phyloP scores from a whole-genome alignment of 2,888 invertebrate genomes.

The Temnothorax unifasciatus region DNA sequence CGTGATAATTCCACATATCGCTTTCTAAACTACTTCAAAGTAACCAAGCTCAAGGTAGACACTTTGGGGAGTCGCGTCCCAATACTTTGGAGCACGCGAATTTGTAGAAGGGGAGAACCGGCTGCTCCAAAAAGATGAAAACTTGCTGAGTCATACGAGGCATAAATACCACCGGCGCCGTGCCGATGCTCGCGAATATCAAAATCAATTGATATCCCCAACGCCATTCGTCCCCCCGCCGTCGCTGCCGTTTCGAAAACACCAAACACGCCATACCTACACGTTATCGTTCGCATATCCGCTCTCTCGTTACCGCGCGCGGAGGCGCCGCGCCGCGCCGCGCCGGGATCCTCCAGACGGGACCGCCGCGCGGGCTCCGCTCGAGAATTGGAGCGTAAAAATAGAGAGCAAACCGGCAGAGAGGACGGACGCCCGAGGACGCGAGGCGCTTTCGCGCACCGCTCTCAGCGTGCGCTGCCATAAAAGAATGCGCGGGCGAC shows the following conservation, averaged over 20 bases:
- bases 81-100: not conserved
- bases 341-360: slow-evolving; percentile 10
- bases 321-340: not conserved
- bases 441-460: slow-evolving; percentile 51
- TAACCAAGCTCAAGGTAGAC: not conserved
- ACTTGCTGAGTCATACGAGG: not conserved
- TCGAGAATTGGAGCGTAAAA: slow-evolving; percentile 72
- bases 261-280: not conserved
- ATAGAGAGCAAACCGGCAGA: slow-evolving; percentile 63
- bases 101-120: not conserved
- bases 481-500: slow-evolving; percentile 41
- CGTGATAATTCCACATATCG: not conserved
- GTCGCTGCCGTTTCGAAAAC: not conserved
- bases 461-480: slow-evolving; percentile 52
- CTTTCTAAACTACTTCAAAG: not conserved
- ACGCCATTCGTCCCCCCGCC: not conserved
- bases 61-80: not conserved
- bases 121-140: not conserved
- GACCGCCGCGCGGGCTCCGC: not conserved
- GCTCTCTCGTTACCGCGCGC: too few species aligned
- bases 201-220: slow-evolving; percentile 9
- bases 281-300: not conserved
- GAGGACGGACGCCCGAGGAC: slow-evolving; percentile 46
- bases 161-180: not conserved
- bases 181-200: not conserved